Percentiles rank a stretch among this genome's conserved stretches.
phyloP scores from a whole-genome alignment of 2,888 invertebrate species.

The Venustoraphidia nigricollis region DNA sequence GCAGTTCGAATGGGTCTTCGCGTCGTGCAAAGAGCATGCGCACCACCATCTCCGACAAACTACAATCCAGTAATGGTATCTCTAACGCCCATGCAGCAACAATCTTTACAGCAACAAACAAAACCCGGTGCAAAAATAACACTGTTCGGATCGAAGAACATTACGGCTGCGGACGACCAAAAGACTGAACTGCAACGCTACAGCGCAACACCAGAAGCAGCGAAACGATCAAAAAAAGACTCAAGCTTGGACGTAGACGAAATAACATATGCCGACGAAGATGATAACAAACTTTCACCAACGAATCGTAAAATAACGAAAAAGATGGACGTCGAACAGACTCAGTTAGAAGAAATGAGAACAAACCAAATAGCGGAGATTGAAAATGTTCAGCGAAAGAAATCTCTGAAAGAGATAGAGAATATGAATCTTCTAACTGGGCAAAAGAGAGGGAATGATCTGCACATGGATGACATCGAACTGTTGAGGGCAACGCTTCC shows the following conservation, averaged over 20 bases:
- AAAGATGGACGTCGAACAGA: too few relatives aligned
- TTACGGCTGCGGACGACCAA: conserved; percentile 1
- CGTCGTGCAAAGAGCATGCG: conserved; percentile 50
- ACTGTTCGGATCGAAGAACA: conserved; percentile 22
- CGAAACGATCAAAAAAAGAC: background rate
- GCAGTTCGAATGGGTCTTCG: conserved; percentile 76
- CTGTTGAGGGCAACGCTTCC: conserved; percentile 25
- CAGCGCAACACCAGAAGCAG: background rate
- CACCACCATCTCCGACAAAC: conserved; percentile 26
- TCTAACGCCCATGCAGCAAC: conserved; percentile 8
- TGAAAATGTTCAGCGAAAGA: too few relatives aligned
- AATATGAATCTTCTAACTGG: too few relatives aligned
- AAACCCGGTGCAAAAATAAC: conserved; percentile 18
- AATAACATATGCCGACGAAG: too few relatives aligned
- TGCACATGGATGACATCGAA: conserved; percentile 5
- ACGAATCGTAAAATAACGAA: too few relatives aligned
- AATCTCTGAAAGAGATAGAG: too few relatives aligned
- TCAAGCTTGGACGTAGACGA: too few relatives aligned
- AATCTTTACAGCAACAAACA: conserved; percentile 3
- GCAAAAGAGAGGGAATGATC: background rate
- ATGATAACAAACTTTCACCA: too few relatives aligned
- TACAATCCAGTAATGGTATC: conserved; percentile 19
- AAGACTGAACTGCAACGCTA: background rate
- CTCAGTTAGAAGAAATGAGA: too few relatives aligned
- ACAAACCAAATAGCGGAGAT: too few relatives aligned